Evolutionary conservation across 2,888 invertebrate species (phyloP).

Genomic region (Odontomyia ornata): DNA sequence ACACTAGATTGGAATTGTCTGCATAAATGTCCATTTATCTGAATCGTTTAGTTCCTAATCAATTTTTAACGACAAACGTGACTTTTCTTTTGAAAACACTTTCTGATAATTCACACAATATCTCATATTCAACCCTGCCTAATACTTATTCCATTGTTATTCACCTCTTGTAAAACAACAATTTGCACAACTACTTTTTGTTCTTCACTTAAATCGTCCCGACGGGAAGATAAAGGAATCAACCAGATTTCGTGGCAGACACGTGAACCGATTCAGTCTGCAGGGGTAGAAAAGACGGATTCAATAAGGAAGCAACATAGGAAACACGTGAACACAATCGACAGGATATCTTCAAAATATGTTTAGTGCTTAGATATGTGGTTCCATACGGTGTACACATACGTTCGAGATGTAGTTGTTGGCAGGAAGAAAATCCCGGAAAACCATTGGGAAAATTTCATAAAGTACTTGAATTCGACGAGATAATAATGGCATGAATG

Average conservation of each 20-base stretch:
- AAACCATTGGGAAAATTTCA: slow-evolving; percentile 20
- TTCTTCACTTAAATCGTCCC: not conserved
- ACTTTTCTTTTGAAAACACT: slow-evolving; percentile 20
- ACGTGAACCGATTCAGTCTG: slow-evolving; percentile 51
- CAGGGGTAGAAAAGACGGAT: slow-evolving; percentile 44
- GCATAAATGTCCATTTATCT: not conserved
- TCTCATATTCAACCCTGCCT: not conserved
- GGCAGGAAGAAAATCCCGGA: not conserved
- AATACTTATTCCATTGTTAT: not conserved
- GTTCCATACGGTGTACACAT: slow-evolving; percentile 13
- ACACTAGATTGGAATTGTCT: not conserved
- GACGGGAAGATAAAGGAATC: slow-evolving; percentile 20
- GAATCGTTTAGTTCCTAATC: not conserved
- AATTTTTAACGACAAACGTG: slow-evolving; percentile 4
- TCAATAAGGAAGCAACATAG: slow-evolving; percentile 53
- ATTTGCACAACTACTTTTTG: not conserved
- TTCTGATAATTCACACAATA: not conserved
- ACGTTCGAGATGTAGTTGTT: not conserved
- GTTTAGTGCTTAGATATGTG: not conserved
- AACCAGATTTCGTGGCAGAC: slow-evolving; percentile 28
- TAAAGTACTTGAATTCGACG: slow-evolving; percentile 5
- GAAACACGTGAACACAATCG: slow-evolving; percentile 54
- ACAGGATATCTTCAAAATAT: slow-evolving; percentile 50
- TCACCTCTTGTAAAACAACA: slow-evolving; percentile 6
- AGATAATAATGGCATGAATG: slow-evolving; percentile 37